Evolutionary conservation across 1,140 invertebrate species (phyloP).

Genomic region (Calycopis cecrops): DNA sequence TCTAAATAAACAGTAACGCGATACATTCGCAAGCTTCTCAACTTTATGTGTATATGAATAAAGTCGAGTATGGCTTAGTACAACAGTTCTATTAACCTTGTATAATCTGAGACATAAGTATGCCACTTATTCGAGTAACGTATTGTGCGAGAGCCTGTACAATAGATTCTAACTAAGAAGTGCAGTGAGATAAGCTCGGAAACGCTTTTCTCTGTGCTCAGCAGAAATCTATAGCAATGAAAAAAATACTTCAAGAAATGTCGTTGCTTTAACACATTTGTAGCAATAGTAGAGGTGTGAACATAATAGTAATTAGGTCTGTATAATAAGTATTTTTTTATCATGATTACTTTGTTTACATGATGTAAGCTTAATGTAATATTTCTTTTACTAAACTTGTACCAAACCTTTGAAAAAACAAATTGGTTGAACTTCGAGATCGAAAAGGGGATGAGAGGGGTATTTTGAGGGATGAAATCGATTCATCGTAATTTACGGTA

Average conservation of each 20-base stretch:
- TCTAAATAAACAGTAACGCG: constrained; percentile 1
- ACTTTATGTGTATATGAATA: neutral
- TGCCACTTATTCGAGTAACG: constrained; percentile 28
- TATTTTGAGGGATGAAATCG: no score
- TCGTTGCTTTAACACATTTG: neutral
- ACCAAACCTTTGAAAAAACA: no score
- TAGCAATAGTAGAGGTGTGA: no score
- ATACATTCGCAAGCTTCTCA: neutral
- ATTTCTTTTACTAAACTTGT: no score
- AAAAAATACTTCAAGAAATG: neutral
- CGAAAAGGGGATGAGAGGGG: no score
- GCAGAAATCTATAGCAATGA: neutral
- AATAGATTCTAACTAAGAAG: constrained; percentile 12
- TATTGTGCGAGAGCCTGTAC: constrained; percentile 20
- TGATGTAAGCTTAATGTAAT: no score
- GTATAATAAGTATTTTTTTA: neutral
- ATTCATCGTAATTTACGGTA: no score
- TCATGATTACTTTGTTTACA: neutral
- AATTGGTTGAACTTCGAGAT: no score
- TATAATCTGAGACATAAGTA: constrained; percentile 34
- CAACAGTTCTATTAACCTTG: constrained; percentile 19
- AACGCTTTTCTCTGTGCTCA: neutral
- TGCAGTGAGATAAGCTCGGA: constrained; percentile 12
- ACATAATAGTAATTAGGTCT: no score
- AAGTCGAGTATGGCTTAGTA: constrained; percentile 26